A percentile compares a stretch with the other conserved stretches of the same genome.
phyloP scores from a whole-genome alignment of 1,140 invertebrate genomes.

The Rhagoletis pomonella region DNA sequence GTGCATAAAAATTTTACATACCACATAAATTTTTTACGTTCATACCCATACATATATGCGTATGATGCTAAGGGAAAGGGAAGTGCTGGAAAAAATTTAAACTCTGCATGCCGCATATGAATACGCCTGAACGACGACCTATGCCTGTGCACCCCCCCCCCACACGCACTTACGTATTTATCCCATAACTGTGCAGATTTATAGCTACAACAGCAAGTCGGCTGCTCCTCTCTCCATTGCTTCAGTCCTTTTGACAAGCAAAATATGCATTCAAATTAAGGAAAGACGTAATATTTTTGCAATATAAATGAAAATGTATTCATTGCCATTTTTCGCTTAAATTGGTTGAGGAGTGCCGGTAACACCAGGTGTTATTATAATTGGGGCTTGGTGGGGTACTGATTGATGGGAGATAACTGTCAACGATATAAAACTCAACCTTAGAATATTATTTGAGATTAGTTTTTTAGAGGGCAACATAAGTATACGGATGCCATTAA shows the following conservation, averaged over 20 bases:
- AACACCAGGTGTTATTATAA: too few relatives aligned
- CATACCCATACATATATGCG: not conserved
- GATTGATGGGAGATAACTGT: too few relatives aligned
- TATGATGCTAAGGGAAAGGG: too few relatives aligned
- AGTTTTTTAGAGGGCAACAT: too few relatives aligned
- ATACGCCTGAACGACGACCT: not conserved
- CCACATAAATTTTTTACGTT: constrained; percentile 29
- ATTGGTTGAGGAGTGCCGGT: not conserved
- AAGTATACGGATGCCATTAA: too few relatives aligned
- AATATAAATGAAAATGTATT: constrained; percentile 44
- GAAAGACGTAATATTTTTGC: constrained; percentile 28
- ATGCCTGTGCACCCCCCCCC: too few relatives aligned
- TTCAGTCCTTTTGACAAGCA: not conserved
- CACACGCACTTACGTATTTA: not conserved
- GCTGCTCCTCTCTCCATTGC: not conserved
- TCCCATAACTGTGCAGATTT: not conserved
- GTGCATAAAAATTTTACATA: constrained; percentile 37
- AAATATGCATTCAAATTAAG: constrained; percentile 38
- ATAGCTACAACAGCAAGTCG: constrained; percentile 19
- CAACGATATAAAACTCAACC: too few relatives aligned
- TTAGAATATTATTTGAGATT: too few relatives aligned
- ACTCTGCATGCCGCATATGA: not conserved
- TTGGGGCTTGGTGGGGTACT: too few relatives aligned
- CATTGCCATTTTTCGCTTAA: constrained; percentile 38
- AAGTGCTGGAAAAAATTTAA: not conserved